Conservation (phyloP, 2,797 vertebrate species). For the Sebastes itinus region DNA sequence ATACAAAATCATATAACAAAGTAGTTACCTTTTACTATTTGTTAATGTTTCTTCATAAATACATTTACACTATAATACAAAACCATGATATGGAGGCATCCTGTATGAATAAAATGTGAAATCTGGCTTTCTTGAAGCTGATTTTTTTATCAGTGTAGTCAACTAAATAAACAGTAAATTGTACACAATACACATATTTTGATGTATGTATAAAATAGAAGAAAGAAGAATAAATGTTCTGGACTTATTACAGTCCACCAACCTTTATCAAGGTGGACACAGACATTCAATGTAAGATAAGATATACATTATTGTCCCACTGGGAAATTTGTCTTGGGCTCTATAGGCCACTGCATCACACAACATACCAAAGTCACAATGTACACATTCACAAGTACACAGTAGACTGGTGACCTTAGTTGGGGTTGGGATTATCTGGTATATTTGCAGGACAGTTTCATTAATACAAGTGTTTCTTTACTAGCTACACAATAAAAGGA, state of each 20-base stretch:
- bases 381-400: neutral
- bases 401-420: neutral
- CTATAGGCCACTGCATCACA: too few species aligned
- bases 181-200: too few species aligned
- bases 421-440: neutral
- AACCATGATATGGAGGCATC: neutral
- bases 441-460: neutral
- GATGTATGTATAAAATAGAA: neutral
- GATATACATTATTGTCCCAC: too few species aligned
- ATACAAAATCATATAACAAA: too few species aligned
- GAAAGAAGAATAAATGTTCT: neutral
- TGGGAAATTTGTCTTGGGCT: fast-evolving
- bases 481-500: neutral
- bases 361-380: too few species aligned
- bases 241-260: neutral
- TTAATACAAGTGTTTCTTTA: neutral
- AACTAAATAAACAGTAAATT: neutral
- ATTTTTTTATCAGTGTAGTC: too few species aligned
- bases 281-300: too few species aligned
- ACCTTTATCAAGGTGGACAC: neutral
- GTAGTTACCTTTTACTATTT: too few species aligned
- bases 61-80: too few species aligned
- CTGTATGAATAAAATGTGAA: neutral
- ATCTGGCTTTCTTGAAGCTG: neutral
- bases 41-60: neutral